Conservation (phyloP, 2,797 vertebrate genomes). For the Xerus rutilus region DNA sequence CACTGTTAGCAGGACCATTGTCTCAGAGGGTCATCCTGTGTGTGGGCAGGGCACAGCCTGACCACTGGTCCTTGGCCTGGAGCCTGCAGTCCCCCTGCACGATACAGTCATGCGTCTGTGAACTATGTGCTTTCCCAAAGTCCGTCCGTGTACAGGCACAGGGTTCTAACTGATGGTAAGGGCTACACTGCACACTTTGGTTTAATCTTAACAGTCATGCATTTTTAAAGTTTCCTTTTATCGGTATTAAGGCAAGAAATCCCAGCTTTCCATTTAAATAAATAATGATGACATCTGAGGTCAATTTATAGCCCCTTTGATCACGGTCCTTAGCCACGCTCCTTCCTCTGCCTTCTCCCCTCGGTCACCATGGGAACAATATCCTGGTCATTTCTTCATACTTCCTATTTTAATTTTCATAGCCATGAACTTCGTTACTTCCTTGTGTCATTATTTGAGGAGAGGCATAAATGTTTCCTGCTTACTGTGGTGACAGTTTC, state of each 20-base stretch:
- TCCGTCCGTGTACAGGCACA: neutral
- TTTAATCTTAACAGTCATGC: slow-evolving; percentile 38
- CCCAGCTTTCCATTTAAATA: slow-evolving; percentile 43
- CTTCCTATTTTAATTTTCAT: slow-evolving; percentile 55
- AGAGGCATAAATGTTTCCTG: slow-evolving; percentile 37
- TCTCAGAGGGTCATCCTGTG: neutral
- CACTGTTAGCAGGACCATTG: neutral
- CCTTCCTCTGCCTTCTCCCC: neutral
- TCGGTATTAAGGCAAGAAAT: slow-evolving; percentile 43
- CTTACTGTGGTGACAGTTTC: slow-evolving; percentile 8
- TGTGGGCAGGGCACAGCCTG: neutral
- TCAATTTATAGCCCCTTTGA: neutral
- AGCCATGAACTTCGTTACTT: slow-evolving; percentile 35
- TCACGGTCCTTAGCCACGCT: neutral
- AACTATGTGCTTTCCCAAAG: neutral
- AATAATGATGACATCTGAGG: slow-evolving; percentile 20
- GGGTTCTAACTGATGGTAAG: neutral
- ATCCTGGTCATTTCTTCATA: slow-evolving; percentile 44
- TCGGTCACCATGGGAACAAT: slow-evolving; percentile 51
- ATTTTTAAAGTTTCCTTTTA: neutral
- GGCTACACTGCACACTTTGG: neutral
- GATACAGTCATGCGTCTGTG: too few relatives aligned
- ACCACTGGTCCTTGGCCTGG: neutral
- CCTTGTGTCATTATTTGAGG: slow-evolving; percentile 61
- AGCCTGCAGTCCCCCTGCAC: neutral